Evolutionary conservation across 2,113 vertebrate genomes (phyloP).

Genomic region (Psephotus haematonotus): DNA sequence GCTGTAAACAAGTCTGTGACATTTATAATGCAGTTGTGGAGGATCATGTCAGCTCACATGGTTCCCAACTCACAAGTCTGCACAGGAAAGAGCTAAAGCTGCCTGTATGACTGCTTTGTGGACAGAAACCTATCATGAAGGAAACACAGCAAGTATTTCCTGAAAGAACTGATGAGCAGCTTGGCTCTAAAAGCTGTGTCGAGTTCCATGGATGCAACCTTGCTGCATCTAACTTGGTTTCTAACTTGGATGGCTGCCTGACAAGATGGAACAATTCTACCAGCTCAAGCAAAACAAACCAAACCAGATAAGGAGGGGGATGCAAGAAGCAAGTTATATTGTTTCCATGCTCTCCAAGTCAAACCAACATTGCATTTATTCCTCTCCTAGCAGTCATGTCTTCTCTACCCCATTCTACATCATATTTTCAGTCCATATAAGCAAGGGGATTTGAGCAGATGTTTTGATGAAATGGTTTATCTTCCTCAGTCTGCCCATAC

Average conservation of each 20-base stretch:
- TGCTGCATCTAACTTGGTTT: not conserved
- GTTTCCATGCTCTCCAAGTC: not conserved
- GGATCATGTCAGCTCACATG: not conserved
- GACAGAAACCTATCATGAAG: fast-evolving
- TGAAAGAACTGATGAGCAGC: not conserved
- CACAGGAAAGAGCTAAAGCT: not conserved
- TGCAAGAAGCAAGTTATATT: fast-evolving
- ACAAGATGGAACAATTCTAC: not conserved
- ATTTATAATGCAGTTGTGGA: not conserved
- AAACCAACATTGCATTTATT: not conserved
- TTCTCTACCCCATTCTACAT: not conserved
- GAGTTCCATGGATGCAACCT: not conserved
- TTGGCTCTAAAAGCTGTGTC: not conserved
- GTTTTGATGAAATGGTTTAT: not conserved
- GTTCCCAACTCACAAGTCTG: not conserved
- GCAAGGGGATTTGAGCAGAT: not conserved
- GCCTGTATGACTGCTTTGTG: not conserved
- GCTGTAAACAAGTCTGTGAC: not conserved
- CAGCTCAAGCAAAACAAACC: not conserved
- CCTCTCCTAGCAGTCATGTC: not conserved
- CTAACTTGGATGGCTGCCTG: not conserved
- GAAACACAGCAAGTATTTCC: not conserved
- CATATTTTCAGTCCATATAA: not conserved
- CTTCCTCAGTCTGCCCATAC: not conserved
- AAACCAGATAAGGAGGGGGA: not conserved